Evolutionary conservation across 2,113 vertebrate species (phyloP).

Genomic region (Zingel zingel): DNA sequence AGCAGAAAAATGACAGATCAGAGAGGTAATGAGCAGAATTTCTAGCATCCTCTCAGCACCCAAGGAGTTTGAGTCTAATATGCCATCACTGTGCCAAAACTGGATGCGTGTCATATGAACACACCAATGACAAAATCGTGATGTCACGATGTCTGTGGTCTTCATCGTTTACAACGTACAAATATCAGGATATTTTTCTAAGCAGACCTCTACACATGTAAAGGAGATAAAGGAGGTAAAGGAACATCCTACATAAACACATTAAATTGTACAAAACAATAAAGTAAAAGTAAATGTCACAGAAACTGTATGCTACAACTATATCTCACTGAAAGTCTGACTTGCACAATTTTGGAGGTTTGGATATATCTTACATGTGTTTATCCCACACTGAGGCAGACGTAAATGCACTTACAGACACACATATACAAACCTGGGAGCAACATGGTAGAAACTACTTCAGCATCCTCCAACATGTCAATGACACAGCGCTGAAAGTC

Average conservation of each 20-base stretch:
- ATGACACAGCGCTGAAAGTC: constrained; percentile 91
- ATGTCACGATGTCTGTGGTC: too few species aligned
- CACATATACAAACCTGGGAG: constrained; percentile 88
- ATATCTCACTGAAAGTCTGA: too few species aligned
- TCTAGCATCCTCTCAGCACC: neutral
- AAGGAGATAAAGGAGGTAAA: neutral
- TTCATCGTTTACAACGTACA: neutral
- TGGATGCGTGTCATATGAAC: too few species aligned
- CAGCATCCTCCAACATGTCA: constrained; percentile 90
- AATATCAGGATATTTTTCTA: neutral
- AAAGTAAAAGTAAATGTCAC: neutral
- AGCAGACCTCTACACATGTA: neutral
- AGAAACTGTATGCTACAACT: too few species aligned
- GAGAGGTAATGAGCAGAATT: constrained; percentile 1
- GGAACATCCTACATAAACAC: too few species aligned
- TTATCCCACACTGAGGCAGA: neutral
- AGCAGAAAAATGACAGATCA: constrained; percentile 25
- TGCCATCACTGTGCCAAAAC: neutral
- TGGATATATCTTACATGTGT: neutral
- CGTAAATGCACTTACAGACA: neutral
- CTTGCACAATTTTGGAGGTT: neutral
- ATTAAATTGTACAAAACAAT: neutral
- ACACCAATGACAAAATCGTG: too few species aligned
- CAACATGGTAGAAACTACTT: constrained; percentile 92
- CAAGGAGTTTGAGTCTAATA: neutral